phyloP scores from a whole-genome alignment of 2,113 vertebrate genomes.

The Tor tambroides region DNA sequence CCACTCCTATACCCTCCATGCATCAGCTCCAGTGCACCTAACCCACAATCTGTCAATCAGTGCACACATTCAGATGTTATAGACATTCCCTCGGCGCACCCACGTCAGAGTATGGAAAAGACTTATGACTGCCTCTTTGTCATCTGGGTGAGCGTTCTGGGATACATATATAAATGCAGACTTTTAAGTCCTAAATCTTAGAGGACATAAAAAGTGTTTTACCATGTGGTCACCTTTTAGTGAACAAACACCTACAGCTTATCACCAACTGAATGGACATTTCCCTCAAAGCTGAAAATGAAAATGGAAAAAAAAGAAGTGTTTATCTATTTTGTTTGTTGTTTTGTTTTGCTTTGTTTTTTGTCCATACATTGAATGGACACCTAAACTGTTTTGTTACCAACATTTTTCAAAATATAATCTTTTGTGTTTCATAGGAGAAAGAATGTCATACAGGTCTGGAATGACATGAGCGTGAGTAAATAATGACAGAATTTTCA shows the following conservation, averaged over 20 bases:
- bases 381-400: neutral
- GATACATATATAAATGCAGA: slow-evolving; percentile 5
- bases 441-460: too few relatives aligned
- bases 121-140: slow-evolving; percentile 9
- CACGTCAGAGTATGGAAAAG: neutral
- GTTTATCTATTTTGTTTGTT: neutral
- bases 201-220: neutral
- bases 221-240: neutral
- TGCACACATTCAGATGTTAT: slow-evolving; percentile 2
- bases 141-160: neutral
- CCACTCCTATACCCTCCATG: slow-evolving; percentile 11
- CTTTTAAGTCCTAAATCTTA: neutral
- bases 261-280: neutral
- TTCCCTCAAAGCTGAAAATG: too few relatives aligned
- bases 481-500: neutral
- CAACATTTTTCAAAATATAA: neutral
- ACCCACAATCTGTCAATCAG: slow-evolving; percentile 8
- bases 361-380: neutral
- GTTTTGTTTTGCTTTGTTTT: neutral
- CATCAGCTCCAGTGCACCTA: neutral
- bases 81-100: neutral
- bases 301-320: too few relatives aligned
- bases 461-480: neutral
- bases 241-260: neutral
- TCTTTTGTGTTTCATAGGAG: too few relatives aligned